Base-by-base conservation (phyloP, 2,113 vertebrate species). In the Bujurquina vittata region DNA sequence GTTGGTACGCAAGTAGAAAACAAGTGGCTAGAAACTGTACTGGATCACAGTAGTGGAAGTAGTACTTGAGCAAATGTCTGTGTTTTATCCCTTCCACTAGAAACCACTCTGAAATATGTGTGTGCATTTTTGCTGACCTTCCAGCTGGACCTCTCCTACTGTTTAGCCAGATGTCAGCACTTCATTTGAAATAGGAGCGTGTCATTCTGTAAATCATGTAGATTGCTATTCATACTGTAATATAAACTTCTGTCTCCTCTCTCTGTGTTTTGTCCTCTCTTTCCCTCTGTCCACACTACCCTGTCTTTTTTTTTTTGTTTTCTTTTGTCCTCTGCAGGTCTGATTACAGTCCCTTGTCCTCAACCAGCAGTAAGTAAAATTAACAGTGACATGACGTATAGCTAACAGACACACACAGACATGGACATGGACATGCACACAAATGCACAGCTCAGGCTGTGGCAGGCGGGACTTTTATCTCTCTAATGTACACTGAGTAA, bases 361-460 rank as follows among this genome's bases (percentile, higher is more conserved):
- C 97, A 56, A 96, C 97, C 3, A 98, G 97, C 96, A 97, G 98
- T 98, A 93, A 99, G 97, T 98, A 97, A 91, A 91, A 92, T 65
- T 9, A 61, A 59, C 4, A 3, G 56, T 10, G 18, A 80, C 86
- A 73, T 29, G 7, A 72, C 82, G 46, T 65, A 49, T 65, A 55
- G 63, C 31, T 17, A 52, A 35, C 29, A 65, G 7, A 12, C 14
- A 59, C 75, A 60, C 69, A 77, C 35, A 40, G 10, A 40, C 37
- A 40, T 2, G 10, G 10, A 40, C 37, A 40, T 2, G 10, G 20
- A 7, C 29, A 26, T 18, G 54, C 26, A 17, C 18, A 46, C 59
- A 80, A 46, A 81, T 57, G 57, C 22, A 74, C 37, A 59, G 56
- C 49, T 78, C 37, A 81, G 14, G 10, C 9, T 22, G 35, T 35